These are phyloP conservation scores for Zaprionus lachaisei DNA, from an alignment of 1,140 invertebrate species.

Conservation along the genomic window DNA sequence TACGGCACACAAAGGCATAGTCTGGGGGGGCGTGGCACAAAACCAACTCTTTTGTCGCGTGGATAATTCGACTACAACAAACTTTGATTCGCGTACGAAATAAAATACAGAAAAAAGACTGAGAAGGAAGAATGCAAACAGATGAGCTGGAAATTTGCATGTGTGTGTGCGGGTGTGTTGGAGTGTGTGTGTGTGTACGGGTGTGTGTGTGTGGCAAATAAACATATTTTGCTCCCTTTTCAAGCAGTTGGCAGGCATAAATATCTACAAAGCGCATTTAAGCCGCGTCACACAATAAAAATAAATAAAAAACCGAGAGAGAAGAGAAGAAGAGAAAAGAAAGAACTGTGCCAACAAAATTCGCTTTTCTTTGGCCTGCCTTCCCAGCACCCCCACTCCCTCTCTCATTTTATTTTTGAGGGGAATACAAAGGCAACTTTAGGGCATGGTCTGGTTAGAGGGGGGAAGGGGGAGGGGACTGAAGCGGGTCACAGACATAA, in stretches of 20 bases:
- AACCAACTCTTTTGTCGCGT: constrained; percentile 61
- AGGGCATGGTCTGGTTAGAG: background rate
- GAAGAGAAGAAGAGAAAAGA: constrained; percentile 24
- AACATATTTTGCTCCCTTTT: constrained; percentile 68
- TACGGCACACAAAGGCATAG: constrained; percentile 4
- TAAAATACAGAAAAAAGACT: constrained; percentile 15
- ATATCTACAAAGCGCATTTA: constrained; percentile 83
- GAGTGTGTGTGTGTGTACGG: background rate
- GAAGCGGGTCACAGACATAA: constrained; percentile 59
- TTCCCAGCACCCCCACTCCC: background rate
- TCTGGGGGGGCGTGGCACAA: constrained; percentile 51
- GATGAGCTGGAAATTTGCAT: constrained; percentile 64
- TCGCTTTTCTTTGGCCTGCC: background rate
- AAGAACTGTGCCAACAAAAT: constrained; percentile 52
- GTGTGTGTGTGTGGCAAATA: constrained; percentile 60
- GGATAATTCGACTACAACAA: constrained; percentile 67
- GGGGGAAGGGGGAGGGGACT: background rate
- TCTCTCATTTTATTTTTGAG: constrained; percentile 6
- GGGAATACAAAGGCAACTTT: constrained; percentile 27
- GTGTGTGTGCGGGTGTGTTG: too few relatives aligned
- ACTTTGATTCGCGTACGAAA: constrained; percentile 61
- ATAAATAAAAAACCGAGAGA: constrained; percentile 56
- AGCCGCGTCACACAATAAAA: constrained; percentile 74
- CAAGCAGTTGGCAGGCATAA: constrained; percentile 74
- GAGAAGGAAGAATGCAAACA: constrained; percentile 32